A percentile compares a stretch with the other conserved stretches of the same genome.
These are phyloP conservation scores for Pelosia muscerda DNA, from an alignment of 2,888 invertebrate species.

Conservation along the genomic window DNA sequence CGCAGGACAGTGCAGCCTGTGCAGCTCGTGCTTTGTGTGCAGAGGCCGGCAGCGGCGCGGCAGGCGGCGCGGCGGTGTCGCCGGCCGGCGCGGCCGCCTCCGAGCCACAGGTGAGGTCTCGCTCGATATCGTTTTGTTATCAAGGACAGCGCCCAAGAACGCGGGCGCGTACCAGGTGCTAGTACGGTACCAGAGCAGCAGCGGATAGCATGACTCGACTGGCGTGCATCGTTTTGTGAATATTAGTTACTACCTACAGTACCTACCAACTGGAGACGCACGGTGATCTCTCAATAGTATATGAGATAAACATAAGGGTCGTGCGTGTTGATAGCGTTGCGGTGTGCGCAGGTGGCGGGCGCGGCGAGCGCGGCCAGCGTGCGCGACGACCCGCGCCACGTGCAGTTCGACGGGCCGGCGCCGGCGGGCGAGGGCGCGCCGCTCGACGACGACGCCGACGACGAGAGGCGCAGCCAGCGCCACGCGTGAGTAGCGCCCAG, in stretches of 20 bases:
- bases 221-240: not conserved
- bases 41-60: constrained; percentile 35
- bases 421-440: constrained; percentile 46
- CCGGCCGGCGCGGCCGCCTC: constrained; percentile 31
- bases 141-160: constrained; percentile 13
- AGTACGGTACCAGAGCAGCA: constrained; percentile 14
- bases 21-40: constrained; percentile 17
- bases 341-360: constrained; percentile 32
- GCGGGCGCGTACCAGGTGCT: constrained; percentile 7
- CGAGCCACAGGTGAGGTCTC: constrained; percentile 43
- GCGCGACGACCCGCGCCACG: constrained; percentile 69
- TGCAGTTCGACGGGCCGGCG: constrained; percentile 69
- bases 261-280: not conserved
- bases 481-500: constrained; percentile 62
- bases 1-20: not conserved
- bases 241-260: not conserved
- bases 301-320: not conserved
- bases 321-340: not conserved
- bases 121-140: constrained; percentile 18
- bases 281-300: too few species aligned
- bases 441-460: constrained; percentile 68
- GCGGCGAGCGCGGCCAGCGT: constrained; percentile 23
- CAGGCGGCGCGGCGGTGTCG: constrained; percentile 42
- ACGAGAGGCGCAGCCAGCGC: constrained; percentile 69
- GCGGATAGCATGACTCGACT: not conserved